These are phyloP conservation scores for Eupithecia vulgata DNA, from an alignment of 2,888 invertebrate species.

Conservation along the genomic window DNA sequence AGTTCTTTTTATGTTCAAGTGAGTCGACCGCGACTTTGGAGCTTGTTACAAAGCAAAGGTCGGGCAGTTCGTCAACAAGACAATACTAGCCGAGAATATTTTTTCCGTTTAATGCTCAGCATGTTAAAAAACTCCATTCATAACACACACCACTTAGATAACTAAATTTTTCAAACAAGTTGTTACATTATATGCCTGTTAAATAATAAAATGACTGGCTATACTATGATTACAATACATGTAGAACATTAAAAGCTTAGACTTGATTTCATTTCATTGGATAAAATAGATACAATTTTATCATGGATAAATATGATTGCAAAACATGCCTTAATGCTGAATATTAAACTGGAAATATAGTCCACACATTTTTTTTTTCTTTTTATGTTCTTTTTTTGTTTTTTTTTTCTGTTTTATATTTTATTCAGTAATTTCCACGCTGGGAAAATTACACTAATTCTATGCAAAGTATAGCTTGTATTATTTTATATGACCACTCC, in stretches of 20 bases:
- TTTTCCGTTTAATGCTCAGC: slow-evolving; percentile 84
- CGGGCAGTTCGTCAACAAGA: slow-evolving; percentile 82
- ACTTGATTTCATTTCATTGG: slow-evolving; percentile 71
- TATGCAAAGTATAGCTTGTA: slow-evolving; percentile 97
- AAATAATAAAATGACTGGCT: slow-evolving; percentile 63
- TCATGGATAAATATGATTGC: slow-evolving; percentile 69
- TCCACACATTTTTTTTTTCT: slow-evolving; percentile 81
- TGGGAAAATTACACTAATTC: slow-evolving; percentile 95
- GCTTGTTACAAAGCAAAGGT: slow-evolving; percentile 81
- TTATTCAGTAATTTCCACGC: slow-evolving; percentile 84
- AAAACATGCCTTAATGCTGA: slow-evolving; percentile 83
- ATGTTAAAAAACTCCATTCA: slow-evolving; percentile 64
- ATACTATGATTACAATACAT: slow-evolving; percentile 64
- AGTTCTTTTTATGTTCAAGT: slow-evolving; percentile 64
- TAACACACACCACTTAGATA: slow-evolving; percentile 69
- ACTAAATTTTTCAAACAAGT: slow-evolving; percentile 60
- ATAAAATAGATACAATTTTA: slow-evolving; percentile 54
- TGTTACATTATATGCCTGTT: slow-evolving; percentile 56
- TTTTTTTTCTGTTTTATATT: slow-evolving; percentile 61
- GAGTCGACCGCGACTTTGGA: slow-evolving; percentile 61
- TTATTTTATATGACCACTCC: slow-evolving; percentile 82
- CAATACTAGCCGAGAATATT: slow-evolving; percentile 79
- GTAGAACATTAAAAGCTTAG: slow-evolving; percentile 79
- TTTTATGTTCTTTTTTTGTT: slow-evolving; percentile 60
- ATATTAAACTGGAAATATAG: slow-evolving; percentile 84